These are phyloP conservation scores for Leptobrachium leishanense DNA, from an alignment of 2,113 vertebrate species.

Conservation along the genomic window DNA sequence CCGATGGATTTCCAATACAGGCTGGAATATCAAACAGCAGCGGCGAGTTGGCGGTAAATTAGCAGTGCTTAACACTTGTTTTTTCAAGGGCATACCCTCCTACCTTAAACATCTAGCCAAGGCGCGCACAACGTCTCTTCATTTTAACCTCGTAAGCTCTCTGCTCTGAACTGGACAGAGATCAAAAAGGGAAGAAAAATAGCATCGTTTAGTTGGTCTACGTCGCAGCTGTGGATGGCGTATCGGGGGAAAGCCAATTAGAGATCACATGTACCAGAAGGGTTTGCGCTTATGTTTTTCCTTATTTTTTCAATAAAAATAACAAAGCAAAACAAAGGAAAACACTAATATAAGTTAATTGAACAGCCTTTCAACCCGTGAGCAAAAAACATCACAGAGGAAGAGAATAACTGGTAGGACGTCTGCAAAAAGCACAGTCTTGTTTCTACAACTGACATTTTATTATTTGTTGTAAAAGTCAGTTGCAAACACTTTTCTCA, in stretches of 20 bases:
- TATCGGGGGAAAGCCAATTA: not conserved
- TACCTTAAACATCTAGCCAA: conserved; percentile 5
- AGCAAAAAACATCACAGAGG: too few relatives aligned
- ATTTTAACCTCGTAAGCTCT: conserved; percentile 5
- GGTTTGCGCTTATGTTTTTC: not conserved
- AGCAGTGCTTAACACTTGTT: conserved; percentile 44
- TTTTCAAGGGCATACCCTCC: conserved; percentile 43
- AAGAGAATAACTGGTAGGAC: too few relatives aligned
- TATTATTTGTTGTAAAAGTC: too few relatives aligned
- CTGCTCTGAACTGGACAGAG: not conserved
- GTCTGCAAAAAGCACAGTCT: not conserved
- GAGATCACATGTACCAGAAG: not conserved
- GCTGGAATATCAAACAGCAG: conserved; percentile 43
- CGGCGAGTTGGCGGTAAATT: conserved; percentile 25
- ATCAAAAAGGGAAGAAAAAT: not conserved
- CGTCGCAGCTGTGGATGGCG: not conserved
- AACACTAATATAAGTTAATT: not conserved
- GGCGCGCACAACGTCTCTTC: conserved; percentile 22
- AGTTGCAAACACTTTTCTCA: too few relatives aligned
- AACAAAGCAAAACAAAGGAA: not conserved
- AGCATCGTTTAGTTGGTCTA: not conserved
- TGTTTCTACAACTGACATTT: not conserved
- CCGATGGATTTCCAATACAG: conserved; percentile 47
- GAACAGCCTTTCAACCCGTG: not conserved
- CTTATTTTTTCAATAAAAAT: not conserved